These are phyloP conservation scores for Polydrusus cervinus DNA, from an alignment of 2,888 invertebrate genomes.

Conservation along the genomic window DNA sequence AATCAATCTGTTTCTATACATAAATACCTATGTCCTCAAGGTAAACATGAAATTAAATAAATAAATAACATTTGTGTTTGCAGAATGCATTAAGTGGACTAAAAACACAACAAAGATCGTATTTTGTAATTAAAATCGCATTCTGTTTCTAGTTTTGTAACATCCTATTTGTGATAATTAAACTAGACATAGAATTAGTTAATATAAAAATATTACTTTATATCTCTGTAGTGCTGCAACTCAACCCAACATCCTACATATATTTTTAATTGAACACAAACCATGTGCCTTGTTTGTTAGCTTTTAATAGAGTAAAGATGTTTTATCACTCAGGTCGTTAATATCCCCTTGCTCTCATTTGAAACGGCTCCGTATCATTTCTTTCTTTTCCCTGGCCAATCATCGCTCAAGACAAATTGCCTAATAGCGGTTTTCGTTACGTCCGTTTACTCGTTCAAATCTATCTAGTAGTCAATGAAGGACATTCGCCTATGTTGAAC, in stretches of 20 bases:
- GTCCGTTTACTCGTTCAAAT: conserved; percentile 24
- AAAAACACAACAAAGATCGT: not conserved
- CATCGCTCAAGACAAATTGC: conserved; percentile 13
- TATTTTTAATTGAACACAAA: not conserved
- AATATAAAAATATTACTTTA: not conserved
- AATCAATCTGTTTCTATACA: not conserved
- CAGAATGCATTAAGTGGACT: conserved; percentile 7
- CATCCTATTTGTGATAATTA: not conserved
- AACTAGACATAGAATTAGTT: not conserved
- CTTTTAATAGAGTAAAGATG: conserved; percentile 9
- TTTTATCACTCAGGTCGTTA: not conserved
- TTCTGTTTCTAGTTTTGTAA: conserved; percentile 1
- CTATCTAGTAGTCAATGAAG: conserved; percentile 34
- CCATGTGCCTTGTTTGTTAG: no score
- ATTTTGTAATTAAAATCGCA: conserved; percentile 5
- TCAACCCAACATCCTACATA: not conserved
- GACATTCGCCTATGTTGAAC: conserved; percentile 30
- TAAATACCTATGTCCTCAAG: conserved; percentile 2
- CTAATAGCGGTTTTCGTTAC: conserved; percentile 16
- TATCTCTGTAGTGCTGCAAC: not conserved
- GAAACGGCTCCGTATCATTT: not conserved
- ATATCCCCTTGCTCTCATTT: not conserved
- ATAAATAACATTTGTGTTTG: not conserved
- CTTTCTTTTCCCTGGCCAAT: not conserved
- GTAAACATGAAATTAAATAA: conserved; percentile 14